Evolutionary conservation across 2,113 vertebrate species (phyloP).

Genomic region (Vidua chalybeata): DNA sequence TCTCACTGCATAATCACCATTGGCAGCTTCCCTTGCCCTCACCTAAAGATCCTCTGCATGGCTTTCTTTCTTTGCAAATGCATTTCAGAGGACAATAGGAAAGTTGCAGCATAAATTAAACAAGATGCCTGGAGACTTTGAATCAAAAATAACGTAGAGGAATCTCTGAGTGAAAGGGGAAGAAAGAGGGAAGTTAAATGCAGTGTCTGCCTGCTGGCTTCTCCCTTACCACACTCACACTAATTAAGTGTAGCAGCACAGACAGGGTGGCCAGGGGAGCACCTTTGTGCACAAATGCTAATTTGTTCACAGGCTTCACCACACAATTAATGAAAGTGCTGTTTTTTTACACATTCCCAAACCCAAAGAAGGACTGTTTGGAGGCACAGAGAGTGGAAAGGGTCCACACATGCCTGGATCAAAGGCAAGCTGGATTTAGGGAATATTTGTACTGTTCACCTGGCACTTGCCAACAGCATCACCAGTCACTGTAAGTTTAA

Average conservation of each 20-base stretch:
- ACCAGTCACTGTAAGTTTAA: not conserved
- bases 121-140: not conserved
- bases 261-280: not conserved
- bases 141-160: not conserved
- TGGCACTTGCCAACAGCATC: not conserved
- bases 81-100: not conserved
- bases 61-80: conserved; percentile 35
- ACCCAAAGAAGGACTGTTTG: not conserved
- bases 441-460: not conserved
- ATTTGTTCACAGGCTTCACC: not conserved
- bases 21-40: not conserved
- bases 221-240: not conserved
- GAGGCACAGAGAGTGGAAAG: not conserved
- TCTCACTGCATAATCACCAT: not conserved
- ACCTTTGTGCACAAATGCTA: conserved; percentile 47
- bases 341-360: not conserved
- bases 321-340: not conserved
- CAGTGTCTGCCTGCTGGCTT: not conserved
- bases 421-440: not conserved
- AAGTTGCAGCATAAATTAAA: conserved; percentile 60
- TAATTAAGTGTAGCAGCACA: not conserved
- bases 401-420: not conserved
- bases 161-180: not conserved
- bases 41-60: not conserved
- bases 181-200: not conserved